phyloP scores from a whole-genome alignment of 2,797 vertebrate genomes.

The Crenichthys baileyi region DNA sequence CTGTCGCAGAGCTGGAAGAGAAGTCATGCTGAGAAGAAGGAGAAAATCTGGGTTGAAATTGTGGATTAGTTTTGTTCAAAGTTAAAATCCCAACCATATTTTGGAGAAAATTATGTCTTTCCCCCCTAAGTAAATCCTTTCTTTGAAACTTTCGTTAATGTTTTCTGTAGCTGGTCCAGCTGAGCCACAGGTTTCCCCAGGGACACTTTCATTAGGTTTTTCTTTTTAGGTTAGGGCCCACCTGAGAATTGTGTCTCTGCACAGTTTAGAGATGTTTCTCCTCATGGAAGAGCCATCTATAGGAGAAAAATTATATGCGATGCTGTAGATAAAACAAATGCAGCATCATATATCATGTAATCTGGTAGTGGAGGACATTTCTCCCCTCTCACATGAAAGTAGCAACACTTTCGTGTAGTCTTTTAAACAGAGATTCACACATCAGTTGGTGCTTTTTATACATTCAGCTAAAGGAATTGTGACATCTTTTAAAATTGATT shows the following conservation, averaged over 20 bases:
- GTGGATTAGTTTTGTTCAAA: background rate
- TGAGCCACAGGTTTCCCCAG: slow-evolving; percentile 28
- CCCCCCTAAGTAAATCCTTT: background rate
- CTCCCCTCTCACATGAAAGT: background rate
- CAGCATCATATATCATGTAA: slow-evolving; percentile 22
- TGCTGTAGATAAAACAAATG: slow-evolving; percentile 36
- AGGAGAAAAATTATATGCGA: slow-evolving; percentile 29
- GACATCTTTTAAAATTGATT: background rate
- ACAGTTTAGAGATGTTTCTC: slow-evolving; percentile 21
- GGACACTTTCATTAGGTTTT: slow-evolving; percentile 20
- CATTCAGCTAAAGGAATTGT: background rate
- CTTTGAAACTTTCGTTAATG: slow-evolving; percentile 37
- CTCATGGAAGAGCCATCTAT: background rate
- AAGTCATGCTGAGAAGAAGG: slow-evolving; percentile 38
- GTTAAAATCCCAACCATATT: slow-evolving; percentile 17
- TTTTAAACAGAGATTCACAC: background rate
- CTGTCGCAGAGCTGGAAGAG: slow-evolving; percentile 33
- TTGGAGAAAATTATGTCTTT: slow-evolving; percentile 2
- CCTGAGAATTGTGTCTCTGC: slow-evolving; percentile 41
- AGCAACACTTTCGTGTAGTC: background rate
- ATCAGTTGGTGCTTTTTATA: background rate
- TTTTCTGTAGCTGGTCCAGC: slow-evolving; percentile 25
- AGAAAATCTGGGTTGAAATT: slow-evolving; percentile 9
- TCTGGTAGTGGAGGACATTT: slow-evolving; percentile 14
- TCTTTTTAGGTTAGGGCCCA: slow-evolving; percentile 16